These are phyloP conservation scores for Drosophila nebulosa DNA, from an alignment of 1,140 invertebrate genomes.

Conservation along the genomic window DNA sequence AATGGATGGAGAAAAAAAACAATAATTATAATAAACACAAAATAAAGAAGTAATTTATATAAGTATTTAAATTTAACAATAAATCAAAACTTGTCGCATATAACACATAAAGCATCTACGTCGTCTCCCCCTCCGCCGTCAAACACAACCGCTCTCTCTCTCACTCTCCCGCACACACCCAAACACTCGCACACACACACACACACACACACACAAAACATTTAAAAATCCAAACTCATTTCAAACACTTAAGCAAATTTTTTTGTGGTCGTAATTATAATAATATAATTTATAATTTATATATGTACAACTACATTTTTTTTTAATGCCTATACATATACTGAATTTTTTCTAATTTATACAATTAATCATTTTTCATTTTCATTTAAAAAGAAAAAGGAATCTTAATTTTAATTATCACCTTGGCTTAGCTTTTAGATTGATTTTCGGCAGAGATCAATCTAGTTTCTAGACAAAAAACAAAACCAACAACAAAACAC, in stretches of 20 bases:
- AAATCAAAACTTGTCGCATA: slow-evolving; percentile 78
- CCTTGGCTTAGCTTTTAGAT: slow-evolving; percentile 1
- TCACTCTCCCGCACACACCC: slow-evolving; percentile 15
- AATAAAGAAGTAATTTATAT: slow-evolving; percentile 69
- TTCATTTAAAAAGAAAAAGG: slow-evolving; percentile 54
- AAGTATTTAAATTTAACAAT: slow-evolving; percentile 78
- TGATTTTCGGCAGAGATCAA: slow-evolving; percentile 10
- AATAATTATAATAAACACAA: slow-evolving; percentile 73
- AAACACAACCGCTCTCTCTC: slow-evolving; percentile 15
- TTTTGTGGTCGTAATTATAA: slow-evolving; percentile 77
- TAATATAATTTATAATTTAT: slow-evolving; percentile 80
- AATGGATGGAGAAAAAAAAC: slow-evolving; percentile 63
- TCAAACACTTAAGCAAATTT: slow-evolving; percentile 60
- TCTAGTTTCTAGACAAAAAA: slow-evolving; percentile 14
- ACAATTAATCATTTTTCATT: slow-evolving; percentile 72
- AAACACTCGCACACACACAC: slow-evolving; percentile 22
- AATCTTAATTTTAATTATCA: slow-evolving; percentile 49
- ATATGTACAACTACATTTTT: slow-evolving; percentile 66
- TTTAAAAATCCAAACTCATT: slow-evolving; percentile 58
- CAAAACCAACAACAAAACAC: slow-evolving; percentile 13
- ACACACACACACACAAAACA: slow-evolving; percentile 30
- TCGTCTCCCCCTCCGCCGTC: slow-evolving; percentile 11
- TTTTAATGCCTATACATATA: slow-evolving; percentile 71
- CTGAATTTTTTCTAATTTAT: slow-evolving; percentile 79
- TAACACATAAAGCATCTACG: slow-evolving; percentile 28